Conservation (phyloP, 2,888 invertebrate species). For the Cryptophagus acutangulus region DNA sequence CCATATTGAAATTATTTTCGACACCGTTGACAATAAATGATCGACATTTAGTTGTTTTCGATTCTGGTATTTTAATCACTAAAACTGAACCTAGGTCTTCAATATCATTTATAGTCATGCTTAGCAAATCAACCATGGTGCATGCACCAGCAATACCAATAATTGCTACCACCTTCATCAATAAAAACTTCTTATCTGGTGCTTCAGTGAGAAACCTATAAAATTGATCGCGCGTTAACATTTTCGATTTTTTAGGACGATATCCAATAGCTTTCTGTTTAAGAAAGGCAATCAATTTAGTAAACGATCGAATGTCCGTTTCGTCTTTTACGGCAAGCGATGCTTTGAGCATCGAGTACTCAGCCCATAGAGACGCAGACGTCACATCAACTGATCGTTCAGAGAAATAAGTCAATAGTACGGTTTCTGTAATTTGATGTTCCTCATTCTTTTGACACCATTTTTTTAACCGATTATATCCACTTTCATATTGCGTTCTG, state of each 20-base stretch:
- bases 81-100: constrained; percentile 15
- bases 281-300: neutral
- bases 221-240: neutral
- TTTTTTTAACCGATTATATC: no score
- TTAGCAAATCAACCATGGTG: constrained; percentile 18
- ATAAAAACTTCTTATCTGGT: neutral
- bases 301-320: neutral
- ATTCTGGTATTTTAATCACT: constrained; percentile 15
- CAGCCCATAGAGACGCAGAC: neutral
- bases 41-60: constrained; percentile 14
- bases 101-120: constrained; percentile 19
- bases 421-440: no score
- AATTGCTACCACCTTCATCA: constrained; percentile 14
- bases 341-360: neutral
- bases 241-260: neutral
- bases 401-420: no score
- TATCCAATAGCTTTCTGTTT: neutral
- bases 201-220: neutral
- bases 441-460: no score
- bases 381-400: no score
- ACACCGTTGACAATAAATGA: constrained; percentile 16
- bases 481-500: no score
- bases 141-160: constrained; percentile 22
- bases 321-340: neutral
- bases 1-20: constrained; percentile 3